These are phyloP conservation scores for Rugalucina vietnamica DNA, from an alignment of 2,888 invertebrate species.

Conservation along the genomic window DNA sequence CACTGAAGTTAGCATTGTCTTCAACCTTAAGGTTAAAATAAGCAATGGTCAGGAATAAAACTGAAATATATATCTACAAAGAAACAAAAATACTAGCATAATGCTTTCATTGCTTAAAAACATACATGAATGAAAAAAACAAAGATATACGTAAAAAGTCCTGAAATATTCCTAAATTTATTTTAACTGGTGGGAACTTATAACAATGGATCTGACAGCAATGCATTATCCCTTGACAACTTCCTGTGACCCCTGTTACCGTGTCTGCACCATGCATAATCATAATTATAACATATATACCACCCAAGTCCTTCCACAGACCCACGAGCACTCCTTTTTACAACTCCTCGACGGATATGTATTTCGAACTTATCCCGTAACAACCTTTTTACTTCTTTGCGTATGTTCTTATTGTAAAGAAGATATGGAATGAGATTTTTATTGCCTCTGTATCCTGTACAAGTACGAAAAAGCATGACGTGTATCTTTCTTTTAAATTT, in stretches of 20 bases:
- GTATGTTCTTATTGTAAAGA: constrained; percentile 33
- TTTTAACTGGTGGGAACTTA: too few species aligned
- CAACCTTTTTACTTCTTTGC: constrained; percentile 54
- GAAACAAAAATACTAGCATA: too few species aligned
- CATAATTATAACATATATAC: background rate
- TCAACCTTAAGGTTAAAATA: too few species aligned
- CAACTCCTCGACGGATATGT: constrained; percentile 59
- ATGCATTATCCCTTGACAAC: constrained; percentile 7
- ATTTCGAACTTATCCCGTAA: constrained; percentile 55
- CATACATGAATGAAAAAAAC: too few species aligned
- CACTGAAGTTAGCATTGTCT: too few species aligned
- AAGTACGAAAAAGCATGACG: constrained; percentile 51
- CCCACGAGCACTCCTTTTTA: background rate
- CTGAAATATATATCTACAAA: too few species aligned
- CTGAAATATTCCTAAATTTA: too few species aligned
- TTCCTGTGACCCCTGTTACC: constrained; percentile 5
- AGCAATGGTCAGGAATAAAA: too few species aligned
- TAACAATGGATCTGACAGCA: constrained; percentile 42
- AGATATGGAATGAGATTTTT: constrained; percentile 17
- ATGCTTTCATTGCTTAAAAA: too few species aligned
- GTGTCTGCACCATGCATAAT: background rate
- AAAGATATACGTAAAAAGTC: too few species aligned
- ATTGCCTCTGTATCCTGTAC: background rate
- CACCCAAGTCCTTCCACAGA: background rate
- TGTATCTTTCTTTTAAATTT: constrained; percentile 55